Evolutionary conservation across 2,113 vertebrate genomes (phyloP), one percentile per base, ranked within the genome.

Genomic region (Ornithorhynchus anatinus): DNA sequence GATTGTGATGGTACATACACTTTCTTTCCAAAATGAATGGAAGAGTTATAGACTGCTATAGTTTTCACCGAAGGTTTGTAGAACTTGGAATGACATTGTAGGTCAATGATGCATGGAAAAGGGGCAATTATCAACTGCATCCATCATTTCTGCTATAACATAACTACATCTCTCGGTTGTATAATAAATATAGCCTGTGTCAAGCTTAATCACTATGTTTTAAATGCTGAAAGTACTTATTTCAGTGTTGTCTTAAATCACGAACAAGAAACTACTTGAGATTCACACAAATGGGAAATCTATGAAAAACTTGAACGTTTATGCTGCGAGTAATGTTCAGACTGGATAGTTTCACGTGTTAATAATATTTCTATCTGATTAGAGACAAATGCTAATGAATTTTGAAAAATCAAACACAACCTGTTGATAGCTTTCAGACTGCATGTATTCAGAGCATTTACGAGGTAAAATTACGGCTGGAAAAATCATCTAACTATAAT

Each of bases 21-120:
- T 79, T 84, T 71, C 54, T 35, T 60, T 63, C 8, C 59, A 64
- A 81, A 80, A 79, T 56, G 67, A 40, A 68, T 42, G 27, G 40
- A 59, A 85, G 79, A 60, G 10, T 10, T 29, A 51, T 7, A 64
- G 31, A 39, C 2, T 45, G 27, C 20, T 59, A 59, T 29, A 77
- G 50, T 62, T 80, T 22, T 74, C 1, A 38, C 11, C 29, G 22
- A 31, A 59, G 6, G 1, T 67, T 77, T 83, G 10, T n/a, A 48
- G 78, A 56, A 29, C 13, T 51, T 23, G 7, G 32, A 63, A 15
- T 58, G 33, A 50, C 71, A 16, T 38, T 63, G 29, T 7, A 66
- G 32, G 62, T 51, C 42, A 70, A 2, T 7, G 59, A 62, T 50
- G 33, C 4, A 6, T 15, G 42, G 12, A 12, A 60, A 76, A 38